Percentiles rank a stretch among this genome's conserved stretches.
Evolutionary conservation across 2,797 vertebrate genomes (phyloP).

Genomic region (Pteropus rufus): DNA sequence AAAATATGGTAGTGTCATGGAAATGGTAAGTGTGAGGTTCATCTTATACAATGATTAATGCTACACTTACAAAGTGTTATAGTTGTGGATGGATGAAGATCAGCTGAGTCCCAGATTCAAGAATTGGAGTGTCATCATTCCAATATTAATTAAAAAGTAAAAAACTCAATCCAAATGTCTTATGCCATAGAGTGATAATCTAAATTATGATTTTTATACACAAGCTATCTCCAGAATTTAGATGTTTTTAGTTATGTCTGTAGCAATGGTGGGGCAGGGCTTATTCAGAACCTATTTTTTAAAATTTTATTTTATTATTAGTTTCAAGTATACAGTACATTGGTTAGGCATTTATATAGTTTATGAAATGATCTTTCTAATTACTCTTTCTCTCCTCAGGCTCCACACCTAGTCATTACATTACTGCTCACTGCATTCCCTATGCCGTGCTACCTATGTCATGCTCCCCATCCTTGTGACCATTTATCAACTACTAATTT

Average conservation of each 20-base stretch:
- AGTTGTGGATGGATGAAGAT: background rate
- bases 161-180: background rate
- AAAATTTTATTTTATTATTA: too few species aligned
- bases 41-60: background rate
- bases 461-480: too few species aligned
- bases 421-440: too few species aligned
- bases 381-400: too few species aligned
- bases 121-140: background rate
- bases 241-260: background rate
- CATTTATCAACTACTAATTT: too few species aligned
- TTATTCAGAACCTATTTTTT: background rate
- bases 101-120: background rate
- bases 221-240: background rate
- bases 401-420: too few species aligned
- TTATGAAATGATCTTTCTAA: too few species aligned
- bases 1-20: background rate
- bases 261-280: background rate
- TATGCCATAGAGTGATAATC: background rate
- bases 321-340: too few species aligned
- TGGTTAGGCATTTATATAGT: too few species aligned
- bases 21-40: background rate
- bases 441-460: too few species aligned
- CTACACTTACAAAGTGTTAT: background rate
- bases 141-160: background rate
- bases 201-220: background rate